Percentiles rank a stretch among this genome's conserved stretches.
These are phyloP conservation scores for Clinocottus analis DNA, from an alignment of 2,113 vertebrate genomes.

Conservation along the genomic window DNA sequence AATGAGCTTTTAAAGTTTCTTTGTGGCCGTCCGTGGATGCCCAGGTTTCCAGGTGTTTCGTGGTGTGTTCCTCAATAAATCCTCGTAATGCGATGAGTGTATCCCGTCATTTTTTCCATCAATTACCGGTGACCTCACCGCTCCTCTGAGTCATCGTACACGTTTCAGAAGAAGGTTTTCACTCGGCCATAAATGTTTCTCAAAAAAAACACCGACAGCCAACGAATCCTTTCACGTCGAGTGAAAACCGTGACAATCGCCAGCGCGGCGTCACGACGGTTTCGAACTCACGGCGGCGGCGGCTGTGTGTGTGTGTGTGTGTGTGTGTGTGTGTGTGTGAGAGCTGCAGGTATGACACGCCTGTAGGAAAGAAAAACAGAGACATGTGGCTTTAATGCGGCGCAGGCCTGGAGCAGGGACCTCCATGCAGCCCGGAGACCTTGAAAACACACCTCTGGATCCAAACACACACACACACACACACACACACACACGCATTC, in stretches of 20 bases:
- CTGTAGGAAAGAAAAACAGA: conserved; percentile 71
- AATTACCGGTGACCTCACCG: conserved; percentile 33
- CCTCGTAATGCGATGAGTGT: background rate
- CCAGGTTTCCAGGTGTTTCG: conserved; percentile 18
- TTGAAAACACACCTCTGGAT: conserved; percentile 68
- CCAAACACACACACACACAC: conserved; percentile 62
- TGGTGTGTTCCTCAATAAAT: conserved; percentile 18
- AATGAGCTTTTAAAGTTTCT: background rate
- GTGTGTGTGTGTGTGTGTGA: background rate
- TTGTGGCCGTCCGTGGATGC: conserved; percentile 1
- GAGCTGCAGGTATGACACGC: conserved; percentile 64
- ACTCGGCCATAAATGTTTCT: conserved; percentile 34
- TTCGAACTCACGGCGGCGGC: background rate
- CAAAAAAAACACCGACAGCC: conserved; percentile 31
- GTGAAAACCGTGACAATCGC: conserved; percentile 10
- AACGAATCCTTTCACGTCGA: conserved; percentile 23
- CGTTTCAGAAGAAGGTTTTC: conserved; percentile 22
- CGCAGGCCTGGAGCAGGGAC: conserved; percentile 59
- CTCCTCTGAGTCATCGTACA: conserved; percentile 37
- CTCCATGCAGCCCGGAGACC: conserved; percentile 64
- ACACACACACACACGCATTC: conserved; percentile 51
- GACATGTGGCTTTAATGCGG: conserved; percentile 78
- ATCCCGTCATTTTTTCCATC: conserved; percentile 35
- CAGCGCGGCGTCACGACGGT: background rate
- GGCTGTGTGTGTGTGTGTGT: background rate